phyloP scores from a whole-genome alignment of 2,888 invertebrate genomes.

The Spicauda simplicius region DNA sequence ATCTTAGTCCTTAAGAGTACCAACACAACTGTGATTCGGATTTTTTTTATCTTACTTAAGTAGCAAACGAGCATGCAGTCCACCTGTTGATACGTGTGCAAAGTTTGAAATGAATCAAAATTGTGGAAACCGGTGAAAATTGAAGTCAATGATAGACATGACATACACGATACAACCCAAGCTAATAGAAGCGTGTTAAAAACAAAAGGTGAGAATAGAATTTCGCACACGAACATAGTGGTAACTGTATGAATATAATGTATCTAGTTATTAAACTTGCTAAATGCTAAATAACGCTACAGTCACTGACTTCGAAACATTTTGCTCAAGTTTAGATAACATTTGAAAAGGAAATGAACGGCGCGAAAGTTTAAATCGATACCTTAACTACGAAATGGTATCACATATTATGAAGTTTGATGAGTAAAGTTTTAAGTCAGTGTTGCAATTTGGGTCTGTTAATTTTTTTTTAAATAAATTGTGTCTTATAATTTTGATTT shows the following conservation, averaged over 20 bases:
- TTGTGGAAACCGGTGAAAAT: too few relatives aligned
- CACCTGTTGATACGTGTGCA: too few relatives aligned
- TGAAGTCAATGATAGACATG: too few relatives aligned
- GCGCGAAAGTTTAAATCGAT: slow-evolving; percentile 16
- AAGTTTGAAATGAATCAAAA: too few relatives aligned
- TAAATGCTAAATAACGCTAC: neutral
- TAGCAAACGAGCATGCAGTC: too few relatives aligned
- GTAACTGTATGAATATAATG: neutral
- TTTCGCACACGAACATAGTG: neutral
- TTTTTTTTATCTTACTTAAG: too few relatives aligned
- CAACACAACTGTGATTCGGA: too few relatives aligned
- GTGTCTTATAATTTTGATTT: too few relatives aligned
- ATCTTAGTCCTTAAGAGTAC: too few relatives aligned
- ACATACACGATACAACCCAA: too few relatives aligned
- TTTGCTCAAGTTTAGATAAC: slow-evolving; percentile 10
- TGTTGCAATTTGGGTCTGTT: neutral
- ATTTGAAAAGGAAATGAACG: slow-evolving; percentile 19
- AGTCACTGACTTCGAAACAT: neutral
- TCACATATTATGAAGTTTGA: neutral
- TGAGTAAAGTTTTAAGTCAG: neutral
- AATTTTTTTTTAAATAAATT: neutral
- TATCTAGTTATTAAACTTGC: neutral
- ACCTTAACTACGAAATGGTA: slow-evolving; percentile 1
- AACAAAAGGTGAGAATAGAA: too few relatives aligned
- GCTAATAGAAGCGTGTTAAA: too few relatives aligned